A percentile compares a stretch with the other conserved stretches of the same genome.
These are phyloP conservation scores for Heliconius ethilla DNA, from an alignment of 2,888 invertebrate species.

Conservation along the genomic window DNA sequence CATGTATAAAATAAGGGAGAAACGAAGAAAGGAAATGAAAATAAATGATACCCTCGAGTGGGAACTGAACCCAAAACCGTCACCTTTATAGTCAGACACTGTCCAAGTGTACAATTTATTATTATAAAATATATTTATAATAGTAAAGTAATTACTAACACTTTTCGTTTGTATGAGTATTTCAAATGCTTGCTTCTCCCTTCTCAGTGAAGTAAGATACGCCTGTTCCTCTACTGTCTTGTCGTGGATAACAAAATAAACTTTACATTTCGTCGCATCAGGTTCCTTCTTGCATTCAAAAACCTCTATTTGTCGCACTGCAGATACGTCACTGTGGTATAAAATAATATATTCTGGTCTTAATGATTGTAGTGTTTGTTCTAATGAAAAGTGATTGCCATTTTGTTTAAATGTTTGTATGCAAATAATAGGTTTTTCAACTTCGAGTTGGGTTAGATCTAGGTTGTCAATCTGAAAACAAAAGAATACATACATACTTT, in stretches of 20 bases:
- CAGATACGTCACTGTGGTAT: constrained; percentile 93
- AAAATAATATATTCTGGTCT: constrained; percentile 92
- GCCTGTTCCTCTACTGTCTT: constrained; percentile 98
- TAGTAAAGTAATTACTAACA: constrained; percentile 76
- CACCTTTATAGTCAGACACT: too few species aligned
- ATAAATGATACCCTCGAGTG: too few species aligned
- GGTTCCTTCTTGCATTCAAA: constrained; percentile 84
- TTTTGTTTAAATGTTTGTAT: constrained; percentile 90
- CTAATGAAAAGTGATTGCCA: constrained; percentile 87
- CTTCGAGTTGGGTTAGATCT: constrained; percentile 84
- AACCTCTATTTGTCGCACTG: constrained; percentile 95
- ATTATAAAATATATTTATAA: background rate
- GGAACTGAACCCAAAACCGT: too few species aligned
- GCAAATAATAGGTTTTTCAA: constrained; percentile 85
- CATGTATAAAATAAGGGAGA: too few species aligned
- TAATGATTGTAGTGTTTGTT: constrained; percentile 84
- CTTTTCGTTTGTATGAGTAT: constrained; percentile 94
- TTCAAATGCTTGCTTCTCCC: constrained; percentile 98
- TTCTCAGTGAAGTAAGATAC: constrained; percentile 93
- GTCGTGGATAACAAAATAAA: constrained; percentile 95
- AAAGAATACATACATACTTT: background rate
- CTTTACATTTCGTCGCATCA: constrained; percentile 81
- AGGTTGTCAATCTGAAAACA: constrained; percentile 84
- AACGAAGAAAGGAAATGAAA: too few species aligned
- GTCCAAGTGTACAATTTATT: too few species aligned